A percentile compares a stretch with the other conserved stretches of the same genome.
Conservation (phyloP, 2,888 invertebrate species). For the Cryptus armator region DNA sequence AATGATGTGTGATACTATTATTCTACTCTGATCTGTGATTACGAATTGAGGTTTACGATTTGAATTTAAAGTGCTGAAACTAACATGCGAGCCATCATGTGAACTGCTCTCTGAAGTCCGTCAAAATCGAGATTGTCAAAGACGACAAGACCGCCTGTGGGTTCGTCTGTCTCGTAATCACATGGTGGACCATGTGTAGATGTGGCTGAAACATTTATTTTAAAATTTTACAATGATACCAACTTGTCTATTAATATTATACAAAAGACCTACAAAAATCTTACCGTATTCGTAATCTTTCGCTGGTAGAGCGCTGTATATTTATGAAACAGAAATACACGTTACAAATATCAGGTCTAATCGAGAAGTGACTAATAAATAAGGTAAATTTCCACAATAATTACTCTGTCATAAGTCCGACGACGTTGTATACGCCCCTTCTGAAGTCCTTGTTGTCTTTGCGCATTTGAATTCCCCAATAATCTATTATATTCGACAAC, state of each 20-base stretch:
- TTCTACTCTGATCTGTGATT: too few relatives aligned
- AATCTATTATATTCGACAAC: background rate
- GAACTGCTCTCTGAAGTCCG: background rate
- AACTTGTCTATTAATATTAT: background rate
- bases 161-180: background rate
- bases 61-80: background rate
- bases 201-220: background rate
- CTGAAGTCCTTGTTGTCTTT: background rate
- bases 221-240: background rate
- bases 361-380: background rate
- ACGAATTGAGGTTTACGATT: background rate
- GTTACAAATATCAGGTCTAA: background rate
- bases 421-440: background rate
- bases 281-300: background rate
- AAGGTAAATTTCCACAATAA: background rate
- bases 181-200: background rate
- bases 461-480: background rate
- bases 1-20: too few relatives aligned
- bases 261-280: background rate
- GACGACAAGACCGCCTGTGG: background rate
- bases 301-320: background rate
- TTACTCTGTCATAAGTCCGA: constrained; percentile 8
- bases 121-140: background rate
- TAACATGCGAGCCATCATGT: background rate
- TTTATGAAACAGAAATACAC: background rate